Conservation (phyloP, 1,140 invertebrate species). For the Drosophila varians region DNA sequence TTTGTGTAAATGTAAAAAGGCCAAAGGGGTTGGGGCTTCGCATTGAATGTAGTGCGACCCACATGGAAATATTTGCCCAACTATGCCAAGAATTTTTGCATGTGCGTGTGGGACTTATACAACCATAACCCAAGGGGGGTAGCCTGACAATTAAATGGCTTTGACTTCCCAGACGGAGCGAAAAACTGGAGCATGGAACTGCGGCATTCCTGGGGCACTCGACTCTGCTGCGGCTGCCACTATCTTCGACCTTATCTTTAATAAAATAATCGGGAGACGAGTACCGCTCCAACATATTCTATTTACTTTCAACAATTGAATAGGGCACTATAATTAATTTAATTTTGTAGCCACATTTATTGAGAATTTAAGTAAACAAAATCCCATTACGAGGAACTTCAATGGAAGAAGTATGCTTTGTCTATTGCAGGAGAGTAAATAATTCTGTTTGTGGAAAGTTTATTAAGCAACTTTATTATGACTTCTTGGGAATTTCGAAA, state of each 20-base stretch:
- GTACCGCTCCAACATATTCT: not conserved
- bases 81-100: conserved; percentile 47
- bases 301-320: conserved; percentile 6
- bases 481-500: not conserved
- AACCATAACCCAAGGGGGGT: conserved; percentile 6
- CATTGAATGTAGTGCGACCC: conserved; percentile 25
- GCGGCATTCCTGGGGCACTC: conserved; percentile 18
- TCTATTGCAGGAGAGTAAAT: not conserved
- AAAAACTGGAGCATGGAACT: conserved; percentile 29
- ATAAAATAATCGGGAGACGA: not conserved
- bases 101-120: conserved; percentile 46
- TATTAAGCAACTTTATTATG: not conserved
- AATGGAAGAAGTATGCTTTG: not conserved
- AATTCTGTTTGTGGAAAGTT: not conserved
- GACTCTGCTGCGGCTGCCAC: conserved; percentile 10
- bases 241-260: conserved; percentile 20
- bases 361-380: not conserved
- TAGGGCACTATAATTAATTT: not conserved
- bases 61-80: conserved; percentile 51
- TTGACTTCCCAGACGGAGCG: conserved; percentile 9
- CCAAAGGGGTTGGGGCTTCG: conserved; percentile 1
- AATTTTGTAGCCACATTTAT: too few relatives aligned
- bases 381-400: not conserved
- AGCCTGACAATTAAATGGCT: conserved; percentile 47
- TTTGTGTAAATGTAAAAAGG: not conserved